Conservation (phyloP, 2,113 vertebrate genomes). For the Callipepla californica region DNA sequence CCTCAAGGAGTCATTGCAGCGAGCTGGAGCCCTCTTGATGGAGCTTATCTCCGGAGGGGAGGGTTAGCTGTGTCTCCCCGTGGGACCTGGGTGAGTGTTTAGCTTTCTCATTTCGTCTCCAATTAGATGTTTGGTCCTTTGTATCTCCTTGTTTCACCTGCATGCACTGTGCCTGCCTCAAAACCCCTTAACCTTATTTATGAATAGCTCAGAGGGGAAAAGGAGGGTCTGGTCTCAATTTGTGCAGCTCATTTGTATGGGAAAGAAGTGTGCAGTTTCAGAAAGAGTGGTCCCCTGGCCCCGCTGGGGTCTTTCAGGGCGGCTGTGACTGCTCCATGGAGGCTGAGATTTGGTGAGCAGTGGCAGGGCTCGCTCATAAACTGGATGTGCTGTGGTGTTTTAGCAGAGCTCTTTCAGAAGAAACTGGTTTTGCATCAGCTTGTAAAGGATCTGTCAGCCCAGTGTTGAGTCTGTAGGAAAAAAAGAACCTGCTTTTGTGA, state of each 20-base stretch:
- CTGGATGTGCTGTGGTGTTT: not conserved
- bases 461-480: not conserved
- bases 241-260: constrained; percentile 15
- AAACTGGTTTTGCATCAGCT: constrained; percentile 2
- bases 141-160: not conserved
- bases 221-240: constrained; percentile 16
- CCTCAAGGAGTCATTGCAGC: not conserved
- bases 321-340: not conserved
- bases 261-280: not conserved
- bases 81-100: not conserved
- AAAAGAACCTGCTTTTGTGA: not conserved
- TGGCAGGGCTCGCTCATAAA: constrained; percentile 2
- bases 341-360: not conserved
- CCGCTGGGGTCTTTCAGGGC: fast-evolving
- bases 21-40: not conserved
- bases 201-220: not conserved
- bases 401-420: not conserved
- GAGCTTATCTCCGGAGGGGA: not conserved
- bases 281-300: not conserved
- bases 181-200: constrained; percentile 6
- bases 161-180: not conserved
- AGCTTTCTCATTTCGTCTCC: constrained; percentile 17
- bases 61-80: not conserved
- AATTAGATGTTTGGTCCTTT: not conserved
- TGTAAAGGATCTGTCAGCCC: constrained; percentile 27